Conservation (phyloP, 2,113 vertebrate species). For the human region GRCh38 chr14:100935001-100935500, state of each 20-base stretch:
- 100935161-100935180: neutral
- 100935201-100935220: neutral
- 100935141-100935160: neutral
- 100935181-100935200: neutral
- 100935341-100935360: neutral
- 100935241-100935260: neutral
- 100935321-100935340: neutral
- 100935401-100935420: neutral
- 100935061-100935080: neutral
- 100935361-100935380: neutral
- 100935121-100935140: neutral
- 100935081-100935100: neutral
- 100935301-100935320: neutral
- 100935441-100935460: neutral
- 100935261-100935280: neutral
- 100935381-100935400: neutral
- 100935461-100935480: neutral
- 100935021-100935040: neutral
- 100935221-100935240: neutral
- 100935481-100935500: neutral
- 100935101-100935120: neutral
- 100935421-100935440: neutral
- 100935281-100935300: neutral
- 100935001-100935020: neutral
- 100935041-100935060: neutral